Evolutionary conservation across 2,888 invertebrate genomes (phyloP).

Genomic region (Uloborus plumipes): DNA sequence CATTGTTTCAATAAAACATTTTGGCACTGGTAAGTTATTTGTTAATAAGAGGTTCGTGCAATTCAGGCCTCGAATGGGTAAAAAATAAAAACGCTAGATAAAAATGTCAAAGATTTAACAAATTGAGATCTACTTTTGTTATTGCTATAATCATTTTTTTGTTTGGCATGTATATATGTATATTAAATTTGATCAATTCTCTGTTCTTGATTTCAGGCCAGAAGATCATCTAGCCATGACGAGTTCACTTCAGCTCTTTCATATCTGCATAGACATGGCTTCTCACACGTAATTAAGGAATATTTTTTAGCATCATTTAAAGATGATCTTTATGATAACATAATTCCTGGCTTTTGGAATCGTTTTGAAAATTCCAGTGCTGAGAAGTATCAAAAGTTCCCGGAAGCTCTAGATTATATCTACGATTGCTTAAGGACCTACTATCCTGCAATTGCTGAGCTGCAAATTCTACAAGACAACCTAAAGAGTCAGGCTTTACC

Average conservation of each 20-base stretch:
- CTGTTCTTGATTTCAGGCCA: neutral
- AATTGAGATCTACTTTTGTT: no score
- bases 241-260: slow-evolving; percentile 36
- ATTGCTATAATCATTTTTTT: no score
- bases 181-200: neutral
- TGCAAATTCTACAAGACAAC: slow-evolving; percentile 36
- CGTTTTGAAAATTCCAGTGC: slow-evolving; percentile 17
- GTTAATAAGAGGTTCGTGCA: no score
- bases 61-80: no score
- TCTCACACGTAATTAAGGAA: slow-evolving; percentile 50
- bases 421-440: slow-evolving; percentile 34
- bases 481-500: slow-evolving; percentile 32
- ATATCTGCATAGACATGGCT: slow-evolving; percentile 50
- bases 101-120: no score
- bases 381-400: slow-evolving; percentile 44
- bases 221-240: neutral
- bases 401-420: slow-evolving; percentile 48
- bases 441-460: slow-evolving; percentile 34
- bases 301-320: slow-evolving; percentile 50
- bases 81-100: no score
- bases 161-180: no score
- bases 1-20: no score
- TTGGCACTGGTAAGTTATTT: no score
- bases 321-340: slow-evolving; percentile 43
- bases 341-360: slow-evolving; percentile 61